phyloP scores from a whole-genome alignment of 2,888 invertebrate species.

The Lutraria lutraria region DNA sequence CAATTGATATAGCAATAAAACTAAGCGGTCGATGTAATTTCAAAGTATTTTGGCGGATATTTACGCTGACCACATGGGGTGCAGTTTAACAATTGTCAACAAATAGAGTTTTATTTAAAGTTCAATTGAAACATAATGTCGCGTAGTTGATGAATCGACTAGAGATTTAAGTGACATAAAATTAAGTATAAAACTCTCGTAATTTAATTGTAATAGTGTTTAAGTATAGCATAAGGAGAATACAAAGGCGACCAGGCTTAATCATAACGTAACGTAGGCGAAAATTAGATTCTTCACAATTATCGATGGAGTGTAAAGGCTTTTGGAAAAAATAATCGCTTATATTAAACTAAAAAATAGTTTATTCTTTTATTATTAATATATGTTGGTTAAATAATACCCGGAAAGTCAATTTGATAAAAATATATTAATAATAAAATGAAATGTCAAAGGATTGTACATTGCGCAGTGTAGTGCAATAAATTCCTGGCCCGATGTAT shows the following conservation, averaged over 20 bases:
- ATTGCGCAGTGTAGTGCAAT: too few species aligned
- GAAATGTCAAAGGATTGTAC: too few species aligned
- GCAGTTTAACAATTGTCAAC: not conserved
- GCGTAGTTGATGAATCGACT: not conserved
- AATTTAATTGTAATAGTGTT: not conserved
- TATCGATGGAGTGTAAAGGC: not conserved
- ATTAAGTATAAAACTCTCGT: conserved; percentile 3
- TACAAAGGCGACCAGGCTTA: not conserved
- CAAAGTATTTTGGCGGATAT: not conserved
- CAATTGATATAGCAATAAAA: too few species aligned
- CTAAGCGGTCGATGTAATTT: too few species aligned
- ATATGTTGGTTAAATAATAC: too few species aligned
- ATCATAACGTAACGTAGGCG: not conserved
- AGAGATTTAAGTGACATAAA: conserved; percentile 8
- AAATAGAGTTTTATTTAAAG: not conserved
- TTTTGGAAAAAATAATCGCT: not conserved
- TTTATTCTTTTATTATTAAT: too few species aligned
- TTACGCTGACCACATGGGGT: not conserved
- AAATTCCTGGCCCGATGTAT: too few species aligned
- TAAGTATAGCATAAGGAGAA: not conserved
- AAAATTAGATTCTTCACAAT: conserved; percentile 4
- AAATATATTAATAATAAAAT: too few species aligned
- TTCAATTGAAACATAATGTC: not conserved
- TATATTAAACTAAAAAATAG: not conserved
- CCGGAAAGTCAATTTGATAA: too few species aligned